Conservation (phyloP, 2,888 invertebrate species). For the Cactoblastis cactorum region DNA sequence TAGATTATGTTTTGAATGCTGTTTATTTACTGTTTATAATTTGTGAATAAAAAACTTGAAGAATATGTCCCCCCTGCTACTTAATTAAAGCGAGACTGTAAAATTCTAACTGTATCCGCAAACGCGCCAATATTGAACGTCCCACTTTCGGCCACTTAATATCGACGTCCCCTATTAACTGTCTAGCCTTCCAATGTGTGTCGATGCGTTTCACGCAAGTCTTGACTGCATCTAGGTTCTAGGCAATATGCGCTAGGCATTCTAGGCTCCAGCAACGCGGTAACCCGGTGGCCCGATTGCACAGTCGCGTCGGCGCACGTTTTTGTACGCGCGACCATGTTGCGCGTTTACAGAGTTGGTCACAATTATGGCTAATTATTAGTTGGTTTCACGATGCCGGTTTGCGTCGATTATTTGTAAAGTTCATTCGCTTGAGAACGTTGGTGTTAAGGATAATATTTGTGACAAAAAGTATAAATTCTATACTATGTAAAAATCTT, state of each 20-base stretch:
- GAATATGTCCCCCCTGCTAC: too few species aligned
- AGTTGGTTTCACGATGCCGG: slow-evolving; percentile 10
- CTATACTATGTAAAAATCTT: too few species aligned
- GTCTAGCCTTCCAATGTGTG: slow-evolving; percentile 30
- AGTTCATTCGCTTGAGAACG: not conserved
- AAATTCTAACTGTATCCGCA: slow-evolving; percentile 1
- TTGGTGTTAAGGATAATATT: too few species aligned
- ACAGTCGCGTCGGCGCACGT: slow-evolving; percentile 48
- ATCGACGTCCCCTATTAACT: slow-evolving; percentile 9
- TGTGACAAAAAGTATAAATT: not conserved
- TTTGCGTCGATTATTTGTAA: not conserved
- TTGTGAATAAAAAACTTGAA: too few species aligned
- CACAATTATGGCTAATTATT: slow-evolving; percentile 38
- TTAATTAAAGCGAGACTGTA: too few species aligned
- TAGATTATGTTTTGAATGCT: too few species aligned
- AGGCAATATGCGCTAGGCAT: slow-evolving; percentile 33
- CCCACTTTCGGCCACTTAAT: not conserved
- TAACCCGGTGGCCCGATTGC: slow-evolving; percentile 68
- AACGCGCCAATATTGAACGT: not conserved
- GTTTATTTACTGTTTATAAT: too few species aligned
- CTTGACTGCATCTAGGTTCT: slow-evolving; percentile 29
- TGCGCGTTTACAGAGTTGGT: slow-evolving; percentile 30
- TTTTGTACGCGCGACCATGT: slow-evolving; percentile 29
- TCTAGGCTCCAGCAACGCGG: slow-evolving; percentile 52
- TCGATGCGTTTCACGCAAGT: slow-evolving; percentile 45